Evolutionary conservation across 2,888 invertebrate genomes (phyloP).

Genomic region (Calameuta filiformis): DNA sequence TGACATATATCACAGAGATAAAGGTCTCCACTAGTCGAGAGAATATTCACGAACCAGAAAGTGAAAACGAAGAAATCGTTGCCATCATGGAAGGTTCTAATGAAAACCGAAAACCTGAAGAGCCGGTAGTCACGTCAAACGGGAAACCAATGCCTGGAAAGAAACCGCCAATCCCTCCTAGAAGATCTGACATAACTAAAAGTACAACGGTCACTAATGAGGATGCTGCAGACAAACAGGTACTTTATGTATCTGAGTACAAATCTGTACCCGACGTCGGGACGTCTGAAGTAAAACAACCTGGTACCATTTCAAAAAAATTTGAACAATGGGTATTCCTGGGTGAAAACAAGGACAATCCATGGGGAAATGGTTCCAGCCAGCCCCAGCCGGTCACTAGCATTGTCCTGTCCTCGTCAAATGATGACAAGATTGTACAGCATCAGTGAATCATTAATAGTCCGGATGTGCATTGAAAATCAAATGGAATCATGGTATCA

Average conservation of each 20-base stretch:
- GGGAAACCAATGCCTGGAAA: conserved; percentile 53
- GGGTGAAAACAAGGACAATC: conserved; percentile 53
- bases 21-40: conserved; percentile 70
- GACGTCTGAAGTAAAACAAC: conserved; percentile 21
- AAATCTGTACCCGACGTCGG: conserved; percentile 34
- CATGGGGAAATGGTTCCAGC: conserved; percentile 52
- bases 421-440: conserved; percentile 41
- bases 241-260: conserved; percentile 61
- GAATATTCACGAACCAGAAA: conserved; percentile 29
- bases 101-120: conserved; percentile 32
- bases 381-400: conserved; percentile 57
- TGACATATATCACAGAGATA: conserved; percentile 80
- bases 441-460: conserved; percentile 18
- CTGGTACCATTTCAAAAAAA: conserved; percentile 42
- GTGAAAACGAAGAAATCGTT: conserved; percentile 37
- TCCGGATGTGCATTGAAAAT: neutral
- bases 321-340: conserved; percentile 64
- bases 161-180: conserved; percentile 68
- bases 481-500: neutral
- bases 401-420: conserved; percentile 51
- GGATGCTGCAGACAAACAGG: conserved; percentile 49
- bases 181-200: conserved; percentile 64
- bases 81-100: conserved; percentile 34
- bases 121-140: conserved; percentile 50
- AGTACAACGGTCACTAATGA: conserved; percentile 33